These are phyloP conservation scores for Nemopilema nomurai DNA, from an alignment of 30 jellyfish, hydroid and myxozoan species.

Conservation along the genomic window DNA sequence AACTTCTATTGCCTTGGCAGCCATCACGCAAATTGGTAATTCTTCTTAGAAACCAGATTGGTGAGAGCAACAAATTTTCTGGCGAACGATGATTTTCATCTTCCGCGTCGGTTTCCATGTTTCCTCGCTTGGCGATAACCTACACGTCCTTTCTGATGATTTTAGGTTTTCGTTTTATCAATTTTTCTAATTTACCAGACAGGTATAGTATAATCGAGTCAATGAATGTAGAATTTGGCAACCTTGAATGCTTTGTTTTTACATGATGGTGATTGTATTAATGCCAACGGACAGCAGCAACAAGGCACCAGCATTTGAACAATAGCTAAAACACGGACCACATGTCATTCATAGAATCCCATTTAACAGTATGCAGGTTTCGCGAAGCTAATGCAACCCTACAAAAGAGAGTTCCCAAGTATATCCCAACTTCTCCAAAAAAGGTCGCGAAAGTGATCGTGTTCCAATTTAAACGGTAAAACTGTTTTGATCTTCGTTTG, in stretches of 20 bases:
- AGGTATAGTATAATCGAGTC: background rate
- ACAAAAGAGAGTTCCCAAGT: no score
- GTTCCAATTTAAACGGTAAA: no score
- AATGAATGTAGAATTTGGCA: constrained; percentile 18
- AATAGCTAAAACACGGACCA: background rate
- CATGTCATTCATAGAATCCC: background rate
- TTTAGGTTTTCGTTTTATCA: background rate
- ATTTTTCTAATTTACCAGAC: background rate
- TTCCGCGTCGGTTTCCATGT: background rate
- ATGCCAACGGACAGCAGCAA: background rate
- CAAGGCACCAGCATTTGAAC: constrained; percentile 9
- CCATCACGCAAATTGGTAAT: background rate
- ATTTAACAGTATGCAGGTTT: background rate
- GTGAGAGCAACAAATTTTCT: background rate
- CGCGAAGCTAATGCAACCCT: no score
- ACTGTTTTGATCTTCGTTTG: no score
- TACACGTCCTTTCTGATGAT: no score
- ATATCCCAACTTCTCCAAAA: no score
- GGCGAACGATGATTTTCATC: background rate
- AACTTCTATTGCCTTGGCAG: no score
- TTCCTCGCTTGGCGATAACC: no score
- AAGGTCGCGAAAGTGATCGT: no score
- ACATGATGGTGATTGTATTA: background rate
- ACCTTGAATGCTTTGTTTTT: constrained; percentile 20
- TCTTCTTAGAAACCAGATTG: background rate